Conservation (phyloP, 2,797 vertebrate species). For the Enoplosus armatus region DNA sequence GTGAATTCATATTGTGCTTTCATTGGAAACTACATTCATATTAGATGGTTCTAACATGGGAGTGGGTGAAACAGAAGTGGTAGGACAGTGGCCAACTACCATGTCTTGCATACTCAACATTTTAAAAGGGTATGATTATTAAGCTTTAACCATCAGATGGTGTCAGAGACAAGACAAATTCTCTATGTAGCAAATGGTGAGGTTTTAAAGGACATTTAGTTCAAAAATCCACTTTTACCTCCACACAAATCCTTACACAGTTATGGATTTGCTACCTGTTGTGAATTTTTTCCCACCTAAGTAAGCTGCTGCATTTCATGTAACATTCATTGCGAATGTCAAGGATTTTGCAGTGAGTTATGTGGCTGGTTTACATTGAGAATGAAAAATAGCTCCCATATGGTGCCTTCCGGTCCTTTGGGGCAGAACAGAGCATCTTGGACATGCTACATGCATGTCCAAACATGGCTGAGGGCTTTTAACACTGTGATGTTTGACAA, state of each 20-base stretch:
- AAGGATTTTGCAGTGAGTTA: constrained; percentile 34
- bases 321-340: constrained; percentile 45
- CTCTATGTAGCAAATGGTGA: background rate
- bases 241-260: background rate
- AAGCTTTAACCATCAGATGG: background rate
- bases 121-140: background rate
- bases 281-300: background rate
- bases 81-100: background rate
- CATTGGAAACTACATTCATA: constrained; percentile 7
- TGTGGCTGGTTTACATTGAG: constrained; percentile 46
- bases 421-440: constrained; percentile 21
- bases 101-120: background rate
- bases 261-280: background rate
- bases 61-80: background rate
- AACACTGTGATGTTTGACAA: constrained; percentile 46
- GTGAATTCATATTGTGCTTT: constrained; percentile 31
- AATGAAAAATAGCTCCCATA: constrained; percentile 54
- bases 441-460: constrained; percentile 54
- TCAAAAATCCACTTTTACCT: constrained; percentile 1
- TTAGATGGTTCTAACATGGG: constrained; percentile 5
- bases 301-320: constrained; percentile 37
- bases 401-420: constrained; percentile 34
- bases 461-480: constrained; percentile 47
- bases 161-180: background rate
- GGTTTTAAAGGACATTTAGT: constrained; percentile 11